Base-by-base conservation (phyloP, 1,140 invertebrate species). In the Monochamus saltuarius region DNA sequence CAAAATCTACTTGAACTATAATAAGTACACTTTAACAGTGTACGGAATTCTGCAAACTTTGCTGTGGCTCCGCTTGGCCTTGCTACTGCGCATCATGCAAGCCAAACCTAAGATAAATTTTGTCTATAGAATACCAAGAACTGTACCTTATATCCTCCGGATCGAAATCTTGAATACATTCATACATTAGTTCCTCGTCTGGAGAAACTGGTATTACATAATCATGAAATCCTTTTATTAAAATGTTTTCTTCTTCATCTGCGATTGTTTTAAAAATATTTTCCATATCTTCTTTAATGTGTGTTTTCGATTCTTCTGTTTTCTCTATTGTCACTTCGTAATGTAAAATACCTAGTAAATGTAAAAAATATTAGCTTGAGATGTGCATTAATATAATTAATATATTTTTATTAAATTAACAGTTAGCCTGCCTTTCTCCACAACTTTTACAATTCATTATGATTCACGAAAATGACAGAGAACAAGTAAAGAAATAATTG, bases 131-230 rank as follows among this genome's bases (percentile, higher is more conserved):
- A 34, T 34, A 19, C 29, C 4, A 56, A 45, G 22, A 3, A 6
- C 2, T 29, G 34, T 60, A 75, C 73, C 62, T 65, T 8, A 74
- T 57, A 17, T 70, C 72, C n/a, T 70, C 67, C 7, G 67, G 40
- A 60, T 73, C 65, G 58, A 73, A 73, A 36, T 76, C 70, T 19
- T 64, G 54, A 14, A 77, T 77, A 29, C 62, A 61, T 59, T 75
- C 75, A 49, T 75, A 77, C 19, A 71, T 51, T 19, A 60, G 66
- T 47, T 77, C 75, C 61, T 77, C 75, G 37, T 75, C 75, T 7
- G 75, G 75, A 19, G 74, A 74, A 37, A 77, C 72, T 62, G 73
- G 73, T 34, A 66, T 61, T 9, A 77, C 73, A 47, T 63, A 65
- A 4, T 75, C 67, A 11, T 67, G 57, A 59, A 75, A 74, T 8